These are phyloP conservation scores for Priapulus caudatus DNA, from an alignment of 2,888 invertebrate species.

Conservation along the genomic window DNA sequence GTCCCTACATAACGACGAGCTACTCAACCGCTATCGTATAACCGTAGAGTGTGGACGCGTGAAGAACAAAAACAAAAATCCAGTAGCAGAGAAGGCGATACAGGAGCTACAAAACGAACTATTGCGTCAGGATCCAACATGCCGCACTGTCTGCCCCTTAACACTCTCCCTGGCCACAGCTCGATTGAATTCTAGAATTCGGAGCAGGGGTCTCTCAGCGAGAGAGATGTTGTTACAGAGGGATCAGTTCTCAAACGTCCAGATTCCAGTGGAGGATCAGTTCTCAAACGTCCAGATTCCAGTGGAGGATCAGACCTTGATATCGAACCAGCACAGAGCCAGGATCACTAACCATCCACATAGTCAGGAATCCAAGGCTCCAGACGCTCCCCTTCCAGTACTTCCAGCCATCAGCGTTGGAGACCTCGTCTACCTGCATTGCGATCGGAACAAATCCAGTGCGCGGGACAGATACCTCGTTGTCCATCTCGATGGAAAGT, in stretches of 20 bases:
- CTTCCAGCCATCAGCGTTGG: slow-evolving; percentile 16
- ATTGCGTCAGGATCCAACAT: slow-evolving; percentile 18
- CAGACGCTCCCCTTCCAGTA: too few relatives aligned
- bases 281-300: slow-evolving; percentile 19
- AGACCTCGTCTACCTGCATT: slow-evolving; percentile 18
- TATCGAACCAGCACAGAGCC: slow-evolving; percentile 14
- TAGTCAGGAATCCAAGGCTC: slow-evolving; percentile 19
- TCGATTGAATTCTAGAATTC: slow-evolving; percentile 19
- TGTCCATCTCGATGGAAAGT: slow-evolving; percentile 13
- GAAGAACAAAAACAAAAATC: too few relatives aligned
- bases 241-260: slow-evolving; percentile 21
- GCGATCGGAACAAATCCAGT: slow-evolving; percentile 14
- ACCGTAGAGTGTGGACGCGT: too few relatives aligned
- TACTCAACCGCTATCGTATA: too few relatives aligned
- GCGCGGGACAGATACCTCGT: slow-evolving; percentile 19
- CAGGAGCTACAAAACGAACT: too few relatives aligned
- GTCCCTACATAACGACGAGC: too few relatives aligned
- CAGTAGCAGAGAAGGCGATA: too few relatives aligned
- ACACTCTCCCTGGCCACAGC: slow-evolving; percentile 14
- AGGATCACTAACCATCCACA: slow-evolving; percentile 17
- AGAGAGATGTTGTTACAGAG: slow-evolving; percentile 21
- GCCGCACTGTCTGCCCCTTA: slow-evolving; percentile 13
- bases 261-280: too few relatives aligned
- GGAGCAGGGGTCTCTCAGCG: slow-evolving; percentile 18
- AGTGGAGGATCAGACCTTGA: slow-evolving; percentile 15